Evolutionary conservation across 2,888 invertebrate species (phyloP), one percentile per base, ranked within the genome.

Genomic region (Achlya flavicornis): DNA sequence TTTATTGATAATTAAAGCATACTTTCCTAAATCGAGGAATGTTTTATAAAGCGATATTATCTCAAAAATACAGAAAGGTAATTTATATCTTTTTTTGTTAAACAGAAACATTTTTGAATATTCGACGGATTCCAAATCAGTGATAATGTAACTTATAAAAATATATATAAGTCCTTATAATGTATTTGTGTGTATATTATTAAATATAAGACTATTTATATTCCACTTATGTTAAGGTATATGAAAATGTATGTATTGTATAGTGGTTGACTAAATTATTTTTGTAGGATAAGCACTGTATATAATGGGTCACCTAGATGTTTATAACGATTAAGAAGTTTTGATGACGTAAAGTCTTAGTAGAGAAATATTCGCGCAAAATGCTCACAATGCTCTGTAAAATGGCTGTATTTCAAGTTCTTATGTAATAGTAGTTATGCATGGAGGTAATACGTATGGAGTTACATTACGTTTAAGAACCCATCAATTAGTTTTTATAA

Each of bases 201-300:
- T 84, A 72, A 69, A 68, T 65, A 64, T 87, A 86, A 81, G 81
- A 66, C 68, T 89, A 89, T 90, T 90, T 91, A 90, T 90, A 89
- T 87, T 87, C 79, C 81, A 83, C 73, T 80, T 70, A 66, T 81
- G 73, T 84, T 77, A 74, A 67, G 74, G 78, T 74, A 68, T 77
- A 79, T 77, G 64, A 79, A 81, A 78, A 77, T 91, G 88, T 91
- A 91, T 85, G 87, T 89, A 90, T 78, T 92, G 91, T 93, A 93
- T 90, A 92, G 90, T 84, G 85, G 85, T 90, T 85, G 83, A 89
- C 78, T 93, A 93, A 93, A 93, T 93, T 93, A 93, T 93, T 93
- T 93, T 92, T 93, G 86, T 93, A 92, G 93, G 75, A 65, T 93
- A 91, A 91, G 87, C 91, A 93, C 89, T 93, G 93, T 93, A 93